phyloP scores from a whole-genome alignment of 35 echinoderm and acorn worm species.

The Amphiura filiformis region DNA sequence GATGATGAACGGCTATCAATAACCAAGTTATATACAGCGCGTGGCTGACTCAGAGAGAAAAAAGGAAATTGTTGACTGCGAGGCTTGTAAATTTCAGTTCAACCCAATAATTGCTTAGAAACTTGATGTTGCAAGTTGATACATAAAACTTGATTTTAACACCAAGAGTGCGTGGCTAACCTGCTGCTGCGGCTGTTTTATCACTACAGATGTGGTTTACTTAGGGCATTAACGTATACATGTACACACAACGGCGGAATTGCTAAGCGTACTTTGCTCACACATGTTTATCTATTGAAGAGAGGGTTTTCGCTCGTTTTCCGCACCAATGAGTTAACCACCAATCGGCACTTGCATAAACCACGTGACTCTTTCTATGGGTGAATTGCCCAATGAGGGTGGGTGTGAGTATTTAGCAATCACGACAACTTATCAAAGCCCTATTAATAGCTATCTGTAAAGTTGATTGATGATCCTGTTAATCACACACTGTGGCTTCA shows the following conservation, averaged over 20 bases:
- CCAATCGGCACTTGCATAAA: neutral
- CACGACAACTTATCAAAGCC: slow-evolving; percentile 5
- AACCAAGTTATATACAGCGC: neutral
- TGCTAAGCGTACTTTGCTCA: neutral
- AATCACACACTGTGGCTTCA: slow-evolving; percentile 1
- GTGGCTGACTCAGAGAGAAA: neutral
- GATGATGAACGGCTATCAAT: neutral
- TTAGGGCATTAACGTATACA: neutral
- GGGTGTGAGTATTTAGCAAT: slow-evolving; percentile 3
- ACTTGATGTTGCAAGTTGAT: slow-evolving; percentile 7
- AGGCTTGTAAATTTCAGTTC: neutral
- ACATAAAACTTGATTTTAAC: neutral
- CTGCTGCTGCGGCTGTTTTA: neutral
- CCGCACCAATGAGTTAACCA: neutral
- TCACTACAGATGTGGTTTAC: too few species aligned
- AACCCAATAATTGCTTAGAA: slow-evolving; percentile 1
- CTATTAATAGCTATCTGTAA: slow-evolving; percentile 7
- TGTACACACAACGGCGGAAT: neutral
- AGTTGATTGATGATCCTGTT: neutral
- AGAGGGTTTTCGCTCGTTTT: neutral
- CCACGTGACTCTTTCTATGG: neutral
- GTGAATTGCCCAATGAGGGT: neutral
- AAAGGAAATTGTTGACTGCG: neutral
- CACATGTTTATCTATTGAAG: neutral
- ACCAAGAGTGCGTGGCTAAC: neutral